phyloP scores from a whole-genome alignment of 2,797 vertebrate species.

The Peromyscus attwateri region DNA sequence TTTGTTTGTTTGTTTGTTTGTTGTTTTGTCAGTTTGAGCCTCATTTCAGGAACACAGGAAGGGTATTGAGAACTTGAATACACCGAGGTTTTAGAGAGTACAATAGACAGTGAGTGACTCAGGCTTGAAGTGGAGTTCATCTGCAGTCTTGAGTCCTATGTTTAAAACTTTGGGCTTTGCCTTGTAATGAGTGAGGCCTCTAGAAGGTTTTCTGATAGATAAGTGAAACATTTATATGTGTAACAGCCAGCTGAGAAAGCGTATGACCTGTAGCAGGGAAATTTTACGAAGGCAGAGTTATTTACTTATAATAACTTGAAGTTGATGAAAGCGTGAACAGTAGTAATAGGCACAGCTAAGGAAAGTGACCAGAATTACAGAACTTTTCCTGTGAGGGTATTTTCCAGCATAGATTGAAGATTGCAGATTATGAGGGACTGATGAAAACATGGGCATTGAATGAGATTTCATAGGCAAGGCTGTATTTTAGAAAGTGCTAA shows the following conservation, averaged over 20 bases:
- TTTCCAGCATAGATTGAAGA: slow-evolving; percentile 5
- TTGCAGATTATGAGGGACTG: slow-evolving; percentile 1
- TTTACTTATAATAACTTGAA: slow-evolving; percentile 37
- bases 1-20: background rate
- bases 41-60: slow-evolving; percentile 16
- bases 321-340: background rate
- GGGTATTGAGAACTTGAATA: slow-evolving; percentile 2
- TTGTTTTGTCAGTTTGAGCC: slow-evolving; percentile 32
- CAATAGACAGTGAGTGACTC: background rate
- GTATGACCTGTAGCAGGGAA: background rate
- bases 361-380: background rate
- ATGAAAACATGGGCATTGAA: slow-evolving; percentile 22
- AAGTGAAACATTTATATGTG: background rate
- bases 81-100: slow-evolving; percentile 18
- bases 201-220: slow-evolving; percentile 30
- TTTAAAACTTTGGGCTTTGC: slow-evolving; percentile 22
- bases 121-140: slow-evolving; percentile 2
- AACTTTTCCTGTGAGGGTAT: background rate
- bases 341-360: background rate
- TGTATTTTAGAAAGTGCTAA: background rate
- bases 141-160: slow-evolving; percentile 25
- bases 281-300: background rate
- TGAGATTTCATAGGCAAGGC: background rate
- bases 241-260: background rate
- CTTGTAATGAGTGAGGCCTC: background rate